phyloP scores from a whole-genome alignment of 2,888 invertebrate species.

The Helicoverpa assulta region DNA sequence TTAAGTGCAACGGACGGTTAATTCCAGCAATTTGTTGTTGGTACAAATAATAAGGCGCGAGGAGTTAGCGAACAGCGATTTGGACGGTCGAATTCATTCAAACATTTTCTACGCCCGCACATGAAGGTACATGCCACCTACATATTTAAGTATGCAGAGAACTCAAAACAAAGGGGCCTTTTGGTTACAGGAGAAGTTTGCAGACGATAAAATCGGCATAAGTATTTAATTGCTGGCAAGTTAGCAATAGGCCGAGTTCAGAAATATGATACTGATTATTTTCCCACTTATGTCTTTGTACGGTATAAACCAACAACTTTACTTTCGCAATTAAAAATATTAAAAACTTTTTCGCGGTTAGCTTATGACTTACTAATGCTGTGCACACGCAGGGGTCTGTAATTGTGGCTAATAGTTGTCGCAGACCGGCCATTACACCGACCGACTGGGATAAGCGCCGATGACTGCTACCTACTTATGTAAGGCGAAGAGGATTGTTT shows the following conservation, averaged over 20 bases:
- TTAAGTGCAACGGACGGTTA: constrained; percentile 79
- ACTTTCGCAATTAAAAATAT: neutral
- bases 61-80: constrained; percentile 44
- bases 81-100: neutral
- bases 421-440: constrained; percentile 68
- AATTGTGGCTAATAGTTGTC: constrained; percentile 76
- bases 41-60: constrained; percentile 55
- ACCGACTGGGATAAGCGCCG: constrained; percentile 41
- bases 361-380: constrained; percentile 39
- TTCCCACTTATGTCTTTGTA: too few relatives aligned
- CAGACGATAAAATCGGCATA: too few relatives aligned
- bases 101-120: neutral
- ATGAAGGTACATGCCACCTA: neutral
- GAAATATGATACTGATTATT: too few relatives aligned
- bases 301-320: too few relatives aligned
- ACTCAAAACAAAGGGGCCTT: too few relatives aligned
- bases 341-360: constrained; percentile 24
- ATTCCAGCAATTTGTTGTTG: constrained; percentile 80
- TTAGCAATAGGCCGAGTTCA: too few relatives aligned
- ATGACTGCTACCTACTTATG: constrained; percentile 38
- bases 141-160: too few relatives aligned
- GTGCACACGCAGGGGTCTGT: constrained; percentile 51
- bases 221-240: too few relatives aligned
- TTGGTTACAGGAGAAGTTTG: too few relatives aligned
- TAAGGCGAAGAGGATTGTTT: constrained; percentile 13